phyloP scores from a whole-genome alignment of 1,140 invertebrate species.

The Brachionus sp. region DNA sequence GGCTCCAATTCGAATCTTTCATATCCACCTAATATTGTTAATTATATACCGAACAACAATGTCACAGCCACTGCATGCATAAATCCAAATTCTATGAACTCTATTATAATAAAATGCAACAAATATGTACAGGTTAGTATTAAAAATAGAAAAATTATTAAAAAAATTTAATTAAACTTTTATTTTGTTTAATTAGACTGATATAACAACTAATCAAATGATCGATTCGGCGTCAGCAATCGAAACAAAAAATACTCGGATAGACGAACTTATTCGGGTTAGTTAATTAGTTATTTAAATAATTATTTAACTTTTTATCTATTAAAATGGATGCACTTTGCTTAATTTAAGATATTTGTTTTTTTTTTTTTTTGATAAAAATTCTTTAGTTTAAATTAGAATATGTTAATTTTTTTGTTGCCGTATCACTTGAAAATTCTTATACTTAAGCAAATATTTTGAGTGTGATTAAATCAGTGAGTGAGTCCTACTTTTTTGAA shows the following conservation, averaged over 20 bases:
- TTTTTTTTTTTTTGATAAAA: too few relatives aligned
- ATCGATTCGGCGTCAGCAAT: slow-evolving; percentile 41
- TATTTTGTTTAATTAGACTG: background rate
- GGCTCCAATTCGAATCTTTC: slow-evolving; percentile 40
- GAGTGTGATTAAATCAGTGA: too few relatives aligned
- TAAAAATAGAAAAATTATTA: background rate
- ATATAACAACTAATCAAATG: slow-evolving; percentile 42
- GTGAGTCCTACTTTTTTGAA: too few relatives aligned
- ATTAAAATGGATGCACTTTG: background rate
- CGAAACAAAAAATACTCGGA: slow-evolving; percentile 40
- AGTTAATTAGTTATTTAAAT: background rate
- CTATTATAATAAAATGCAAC: background rate
- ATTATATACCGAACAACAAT: slow-evolving; percentile 21
- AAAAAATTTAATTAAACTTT: background rate
- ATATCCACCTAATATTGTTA: slow-evolving; percentile 33
- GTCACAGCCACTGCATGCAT: background rate
- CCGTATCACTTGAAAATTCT: too few relatives aligned
- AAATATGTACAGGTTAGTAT: background rate
- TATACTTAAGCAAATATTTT: too few relatives aligned
- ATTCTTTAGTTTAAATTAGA: too few relatives aligned
- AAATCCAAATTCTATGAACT: background rate
- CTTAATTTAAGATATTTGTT: too few relatives aligned
- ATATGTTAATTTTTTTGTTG: too few relatives aligned
- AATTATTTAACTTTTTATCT: background rate
- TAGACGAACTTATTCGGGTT: slow-evolving; percentile 32